Conservation (phyloP, 2,888 invertebrate species). For the Polydrusus pterygomalis region DNA sequence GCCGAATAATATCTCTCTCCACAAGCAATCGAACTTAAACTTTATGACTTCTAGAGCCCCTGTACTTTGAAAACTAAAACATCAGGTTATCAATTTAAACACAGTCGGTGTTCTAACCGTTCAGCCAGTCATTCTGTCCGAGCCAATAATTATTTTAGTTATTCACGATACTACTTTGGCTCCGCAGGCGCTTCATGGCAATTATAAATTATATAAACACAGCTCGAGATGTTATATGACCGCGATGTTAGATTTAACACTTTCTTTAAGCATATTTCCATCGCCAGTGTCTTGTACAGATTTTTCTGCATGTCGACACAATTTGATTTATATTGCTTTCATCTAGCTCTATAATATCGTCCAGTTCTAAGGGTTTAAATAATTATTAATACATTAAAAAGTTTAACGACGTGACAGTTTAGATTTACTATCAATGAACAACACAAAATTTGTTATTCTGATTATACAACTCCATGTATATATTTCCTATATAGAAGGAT, state of each 20-base stretch:
- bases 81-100: conserved; percentile 70
- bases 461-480: no score
- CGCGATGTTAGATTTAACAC: conserved; percentile 65
- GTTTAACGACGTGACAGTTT: no score
- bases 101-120: conserved; percentile 67
- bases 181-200: conserved; percentile 56
- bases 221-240: conserved; percentile 62
- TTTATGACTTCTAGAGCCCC: conserved; percentile 47
- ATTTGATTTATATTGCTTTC: conserved; percentile 40
- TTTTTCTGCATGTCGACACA: conserved; percentile 42
- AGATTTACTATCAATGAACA: no score
- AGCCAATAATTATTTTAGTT: conserved; percentile 69
- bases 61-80: conserved; percentile 56
- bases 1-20: conserved; percentile 26
- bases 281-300: conserved; percentile 41
- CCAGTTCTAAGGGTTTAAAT: neutral
- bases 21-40: conserved; percentile 42
- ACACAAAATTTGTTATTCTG: no score
- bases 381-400: no score
- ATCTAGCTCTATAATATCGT: neutral
- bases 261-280: conserved; percentile 52
- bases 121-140: conserved; percentile 68
- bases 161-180: conserved; percentile 63
- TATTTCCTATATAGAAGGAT: no score
- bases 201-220: conserved; percentile 64